Evolutionary conservation across 2,113 vertebrate species (phyloP).

Genomic region (Lynx canadensis): DNA sequence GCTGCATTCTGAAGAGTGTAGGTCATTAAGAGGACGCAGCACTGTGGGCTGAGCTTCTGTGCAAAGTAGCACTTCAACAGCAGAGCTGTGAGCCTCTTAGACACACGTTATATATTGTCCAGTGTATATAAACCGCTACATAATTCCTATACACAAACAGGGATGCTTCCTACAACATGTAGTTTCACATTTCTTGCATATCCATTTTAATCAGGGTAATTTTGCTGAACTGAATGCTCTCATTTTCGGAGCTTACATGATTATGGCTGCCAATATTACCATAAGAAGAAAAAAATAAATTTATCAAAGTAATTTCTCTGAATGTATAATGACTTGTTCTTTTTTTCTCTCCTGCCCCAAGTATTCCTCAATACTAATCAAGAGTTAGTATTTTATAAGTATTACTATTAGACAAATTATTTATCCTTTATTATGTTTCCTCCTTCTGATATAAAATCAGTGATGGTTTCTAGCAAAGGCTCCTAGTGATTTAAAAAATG

Average conservation of each 20-base stretch:
- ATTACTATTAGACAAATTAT: neutral
- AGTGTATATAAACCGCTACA: neutral
- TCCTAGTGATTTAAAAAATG: neutral
- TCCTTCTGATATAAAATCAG: neutral
- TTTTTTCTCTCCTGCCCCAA: neutral
- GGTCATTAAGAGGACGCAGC: neutral
- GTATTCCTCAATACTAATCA: neutral
- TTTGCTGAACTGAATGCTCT: slow-evolving; percentile 6
- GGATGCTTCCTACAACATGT: neutral
- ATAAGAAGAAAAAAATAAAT: neutral
- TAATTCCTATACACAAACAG: neutral
- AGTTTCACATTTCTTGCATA: slow-evolving; percentile 6
- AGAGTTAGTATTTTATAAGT: neutral
- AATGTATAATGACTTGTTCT: neutral
- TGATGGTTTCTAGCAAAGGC: neutral
- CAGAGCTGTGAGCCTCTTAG: neutral
- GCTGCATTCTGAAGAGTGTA: neutral
- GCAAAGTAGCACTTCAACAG: neutral
- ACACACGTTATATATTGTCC: neutral
- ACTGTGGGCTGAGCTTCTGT: neutral
- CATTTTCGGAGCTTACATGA: neutral
- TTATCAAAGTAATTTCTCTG: neutral
- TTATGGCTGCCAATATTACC: neutral
- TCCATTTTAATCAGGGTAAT: neutral
- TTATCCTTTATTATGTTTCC: neutral